Evolutionary conservation across 2,888 invertebrate species (phyloP).

Genomic region (Heliconius sara): DNA sequence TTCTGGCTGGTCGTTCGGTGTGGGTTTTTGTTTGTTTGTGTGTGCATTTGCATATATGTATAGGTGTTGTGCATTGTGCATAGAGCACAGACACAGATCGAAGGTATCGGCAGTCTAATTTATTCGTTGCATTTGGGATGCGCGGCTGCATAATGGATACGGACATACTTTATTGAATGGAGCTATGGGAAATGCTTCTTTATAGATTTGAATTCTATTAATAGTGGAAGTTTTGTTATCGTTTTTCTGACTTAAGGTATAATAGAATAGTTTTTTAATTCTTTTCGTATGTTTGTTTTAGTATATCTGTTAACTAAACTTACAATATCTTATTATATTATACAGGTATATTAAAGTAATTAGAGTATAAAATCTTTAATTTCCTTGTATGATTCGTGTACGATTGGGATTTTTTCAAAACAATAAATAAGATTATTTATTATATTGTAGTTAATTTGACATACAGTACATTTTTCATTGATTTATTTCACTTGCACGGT

Average conservation of each 20-base stretch:
- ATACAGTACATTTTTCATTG: no score
- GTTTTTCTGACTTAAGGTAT: not conserved
- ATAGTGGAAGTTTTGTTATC: not conserved
- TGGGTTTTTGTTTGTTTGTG: conserved; percentile 63
- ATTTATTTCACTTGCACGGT: no score
- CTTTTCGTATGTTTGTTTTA: not conserved
- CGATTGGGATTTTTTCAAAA: no score
- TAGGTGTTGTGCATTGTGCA: conserved; percentile 72
- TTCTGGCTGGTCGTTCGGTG: conserved; percentile 53
- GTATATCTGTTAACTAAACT: not conserved
- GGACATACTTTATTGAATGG: conserved; percentile 47
- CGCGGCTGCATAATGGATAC: conserved; percentile 68
- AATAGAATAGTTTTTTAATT: not conserved
- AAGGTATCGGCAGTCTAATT: conserved; percentile 72
- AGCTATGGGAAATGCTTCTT: conserved; percentile 33
- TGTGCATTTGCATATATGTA: conserved; percentile 75
- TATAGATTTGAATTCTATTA: conserved; percentile 23
- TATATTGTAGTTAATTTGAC: no score
- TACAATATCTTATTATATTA: not conserved
- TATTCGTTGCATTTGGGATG: conserved; percentile 60
- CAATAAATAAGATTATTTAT: no score
- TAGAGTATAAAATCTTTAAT: no score
- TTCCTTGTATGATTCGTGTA: no score
- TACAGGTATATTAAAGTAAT: not conserved
- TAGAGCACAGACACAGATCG: conserved; percentile 79